phyloP scores from a whole-genome alignment of 2,797 vertebrate species.

The Perdix hodgsoniae region DNA sequence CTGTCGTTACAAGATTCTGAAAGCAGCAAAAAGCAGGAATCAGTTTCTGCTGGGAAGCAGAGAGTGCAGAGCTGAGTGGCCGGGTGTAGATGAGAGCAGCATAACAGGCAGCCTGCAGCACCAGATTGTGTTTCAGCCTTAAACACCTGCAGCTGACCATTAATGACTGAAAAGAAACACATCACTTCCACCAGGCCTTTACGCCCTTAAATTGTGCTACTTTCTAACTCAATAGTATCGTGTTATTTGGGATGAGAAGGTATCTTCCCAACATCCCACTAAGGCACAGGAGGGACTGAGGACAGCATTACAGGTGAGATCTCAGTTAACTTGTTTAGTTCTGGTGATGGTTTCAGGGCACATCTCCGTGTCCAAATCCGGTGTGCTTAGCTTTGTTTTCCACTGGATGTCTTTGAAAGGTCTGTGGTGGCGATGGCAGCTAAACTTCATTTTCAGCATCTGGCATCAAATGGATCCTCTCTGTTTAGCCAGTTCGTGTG shows the following conservation, averaged over 20 bases:
- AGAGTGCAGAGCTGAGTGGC: neutral
- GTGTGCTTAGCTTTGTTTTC: neutral
- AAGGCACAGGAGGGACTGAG: neutral
- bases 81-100: too few relatives aligned
- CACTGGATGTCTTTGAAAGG: neutral
- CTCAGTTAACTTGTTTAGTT: neutral
- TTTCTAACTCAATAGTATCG: neutral
- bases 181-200: neutral
- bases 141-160: neutral
- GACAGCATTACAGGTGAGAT: neutral
- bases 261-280: neutral
- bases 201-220: neutral
- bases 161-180: neutral
- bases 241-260: neutral
- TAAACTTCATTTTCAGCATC: neutral
- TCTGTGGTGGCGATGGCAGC: neutral
- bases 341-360: neutral
- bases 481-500: neutral
- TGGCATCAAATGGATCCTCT: rapidly evolving
- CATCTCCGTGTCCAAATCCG: neutral
- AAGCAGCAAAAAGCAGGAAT: neutral
- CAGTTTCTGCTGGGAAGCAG: neutral
- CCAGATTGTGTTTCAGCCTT: neutral
- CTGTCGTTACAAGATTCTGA: neutral
- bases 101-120: too few relatives aligned